Base-by-base conservation (phyloP, 2,797 vertebrate genomes). In the Cryptoprocta ferox region DNA sequence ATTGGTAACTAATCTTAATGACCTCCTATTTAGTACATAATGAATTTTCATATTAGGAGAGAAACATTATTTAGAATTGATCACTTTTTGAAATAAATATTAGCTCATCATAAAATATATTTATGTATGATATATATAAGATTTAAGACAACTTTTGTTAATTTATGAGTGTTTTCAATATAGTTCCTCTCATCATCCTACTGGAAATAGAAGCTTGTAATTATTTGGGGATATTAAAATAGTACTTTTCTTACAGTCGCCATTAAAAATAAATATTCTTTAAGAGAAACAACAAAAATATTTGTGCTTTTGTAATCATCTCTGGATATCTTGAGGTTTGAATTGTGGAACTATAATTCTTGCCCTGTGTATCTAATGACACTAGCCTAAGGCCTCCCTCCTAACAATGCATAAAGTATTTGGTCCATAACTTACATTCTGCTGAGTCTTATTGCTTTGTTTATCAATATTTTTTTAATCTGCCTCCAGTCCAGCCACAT, bases 271-370 rank as follows among this genome's bases (percentile, higher is more conserved):
- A 63, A 21, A 18, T 66, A 73, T 88, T 96, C 1, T 75, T 88
- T 92, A 95, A 97, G n/a, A 73, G n/a, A 50, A 94, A 13, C 1
- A 85, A 68, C n/a, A 92, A 68, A 85, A 82, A 48, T 87, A 93
- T 16, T 70, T 96, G 18, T 2, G 39, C 16, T 85, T 70, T 66
- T 71, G 3, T 79, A 66, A 92, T 45, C 18, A 8, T 24, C 65
- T 16, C 39, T 80, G 32, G 30, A 65, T 86, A 91, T 66, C 37
- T 95, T 86, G 66, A 87, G 32, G 2, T 94, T 94, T 96, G 90
- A 96, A n/a, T 89, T 97, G 95, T 91, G 6, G 9, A 94, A 50
- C 12, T 82, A 26, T 97, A 97, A 85, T 26, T 92, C 24, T 66
- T 96, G 30, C 35, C n/a, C 50, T 59, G 28, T 89, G 28, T 45